Base-by-base conservation (phyloP, 1,140 invertebrate genomes). In the Hyles vespertilio region DNA sequence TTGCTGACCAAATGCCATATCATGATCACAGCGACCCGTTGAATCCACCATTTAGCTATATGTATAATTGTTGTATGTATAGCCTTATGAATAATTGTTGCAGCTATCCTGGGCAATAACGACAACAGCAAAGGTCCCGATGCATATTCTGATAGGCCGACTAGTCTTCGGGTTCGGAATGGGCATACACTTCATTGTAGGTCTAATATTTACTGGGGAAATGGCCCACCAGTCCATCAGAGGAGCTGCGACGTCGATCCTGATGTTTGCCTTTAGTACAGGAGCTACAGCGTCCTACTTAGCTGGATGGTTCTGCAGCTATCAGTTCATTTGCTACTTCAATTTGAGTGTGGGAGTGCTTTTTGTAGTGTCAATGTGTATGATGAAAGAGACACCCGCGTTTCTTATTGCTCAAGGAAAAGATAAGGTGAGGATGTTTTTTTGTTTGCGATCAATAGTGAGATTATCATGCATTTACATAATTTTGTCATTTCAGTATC, bases 61-160 rank as follows among this genome's bases (percentile, higher is more conserved):
- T n/a, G n/a, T n/a, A n/a, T n/a, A n/a, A n/a, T n/a, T n/a, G n/a
- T n/a, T n/a, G n/a, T n/a, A n/a, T n/a, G n/a, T n/a, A n/a, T 40
- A 8, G 8, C 36, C 36, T 40, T 40, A 40, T 5, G 36, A 40
- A 5, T 8, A 48, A 58, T 46, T 49, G 53, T 69, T 65, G 50
- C 63, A 70, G 68, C 47, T 67, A 22, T 32, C 61, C 8, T 70
- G 68, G 64, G 51, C 61, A 0, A n/a, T 67, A 6, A 57, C 59
- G 32, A 32, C 58, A 5, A 62, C 65, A 0, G 61, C 64, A 2
- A 63, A 59, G 43, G 46, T 45, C 9, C 36, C 57, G 6, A 36
- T 8, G 1, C 64, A 59, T 45, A 4, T 70, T 8, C 11, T 70
- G 11, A 59, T 67, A 3, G 56, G 36, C 2, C 36, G 65, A 36